Conservation (phyloP, 2,113 vertebrate species). For the Scartelaos histophorus region DNA sequence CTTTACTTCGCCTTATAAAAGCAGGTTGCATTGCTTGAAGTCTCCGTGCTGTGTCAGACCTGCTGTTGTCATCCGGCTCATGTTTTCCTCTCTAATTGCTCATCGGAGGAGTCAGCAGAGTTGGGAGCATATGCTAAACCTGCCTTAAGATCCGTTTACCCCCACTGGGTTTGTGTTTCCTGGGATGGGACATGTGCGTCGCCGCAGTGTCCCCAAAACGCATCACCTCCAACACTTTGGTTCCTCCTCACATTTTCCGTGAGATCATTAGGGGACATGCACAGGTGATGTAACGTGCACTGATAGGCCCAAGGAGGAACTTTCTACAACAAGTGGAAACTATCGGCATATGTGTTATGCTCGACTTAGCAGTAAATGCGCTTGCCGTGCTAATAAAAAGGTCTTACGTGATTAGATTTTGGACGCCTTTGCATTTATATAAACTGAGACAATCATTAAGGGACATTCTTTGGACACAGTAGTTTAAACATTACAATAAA, state of each 20-base stretch:
- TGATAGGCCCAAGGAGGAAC: slow-evolving; percentile 17
- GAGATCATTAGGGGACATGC: slow-evolving; percentile 49
- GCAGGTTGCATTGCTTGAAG: slow-evolving; percentile 18
- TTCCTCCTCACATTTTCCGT: slow-evolving; percentile 67
- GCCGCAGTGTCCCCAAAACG: slow-evolving; percentile 49
- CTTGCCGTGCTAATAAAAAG: too few species aligned
- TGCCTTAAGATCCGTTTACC: slow-evolving; percentile 69
- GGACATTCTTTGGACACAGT: too few species aligned
- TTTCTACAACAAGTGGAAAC: slow-evolving; percentile 3
- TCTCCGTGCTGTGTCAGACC: slow-evolving; percentile 2
- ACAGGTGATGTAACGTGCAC: slow-evolving; percentile 51
- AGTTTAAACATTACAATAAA: too few species aligned
- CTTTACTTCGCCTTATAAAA: neutral
- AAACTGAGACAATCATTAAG: too few species aligned
- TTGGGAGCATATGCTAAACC: slow-evolving; percentile 67
- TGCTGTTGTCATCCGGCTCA: slow-evolving; percentile 59
- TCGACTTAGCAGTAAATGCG: neutral
- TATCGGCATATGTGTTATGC: neutral
- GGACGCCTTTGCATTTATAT: too few species aligned
- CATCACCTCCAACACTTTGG: slow-evolving; percentile 49
- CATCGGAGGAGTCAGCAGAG: slow-evolving; percentile 63
- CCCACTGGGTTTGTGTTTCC: slow-evolving; percentile 67
- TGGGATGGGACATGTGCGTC: slow-evolving; percentile 47
- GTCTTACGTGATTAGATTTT: too few species aligned
- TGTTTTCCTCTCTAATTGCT: slow-evolving; percentile 67